Evolutionary conservation across 2,888 invertebrate genomes (phyloP).

Genomic region (Apocheima hispidaria): DNA sequence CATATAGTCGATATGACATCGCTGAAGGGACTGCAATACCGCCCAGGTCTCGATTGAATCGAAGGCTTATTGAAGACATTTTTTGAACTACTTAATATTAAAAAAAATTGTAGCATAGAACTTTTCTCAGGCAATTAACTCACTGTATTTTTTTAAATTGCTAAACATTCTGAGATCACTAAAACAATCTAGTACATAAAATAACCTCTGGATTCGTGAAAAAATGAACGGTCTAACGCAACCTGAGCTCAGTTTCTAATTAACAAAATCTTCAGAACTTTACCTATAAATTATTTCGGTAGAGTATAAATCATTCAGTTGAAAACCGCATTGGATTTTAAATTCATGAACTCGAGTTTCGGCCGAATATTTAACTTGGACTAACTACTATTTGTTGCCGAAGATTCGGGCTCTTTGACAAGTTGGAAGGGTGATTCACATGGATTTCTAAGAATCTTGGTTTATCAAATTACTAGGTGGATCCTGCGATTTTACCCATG

Average conservation of each 20-base stretch:
- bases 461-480: too few species aligned
- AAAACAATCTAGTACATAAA: neutral
- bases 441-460: too few species aligned
- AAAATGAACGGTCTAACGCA: slow-evolving; percentile 5
- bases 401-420: slow-evolving; percentile 22
- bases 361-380: slow-evolving; percentile 33
- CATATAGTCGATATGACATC: too few species aligned
- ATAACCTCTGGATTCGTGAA: neutral
- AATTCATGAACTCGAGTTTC: slow-evolving; percentile 48
- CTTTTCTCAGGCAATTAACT: too few species aligned
- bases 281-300: slow-evolving; percentile 34
- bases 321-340: slow-evolving; percentile 28
- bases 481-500: too few species aligned
- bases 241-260: slow-evolving; percentile 20
- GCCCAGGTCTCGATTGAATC: too few species aligned
- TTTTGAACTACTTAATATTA: too few species aligned
- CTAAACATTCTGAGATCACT: neutral
- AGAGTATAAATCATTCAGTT: slow-evolving; percentile 39
- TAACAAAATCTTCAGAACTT: slow-evolving; percentile 28
- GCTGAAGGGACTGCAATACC: too few species aligned
- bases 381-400: slow-evolving; percentile 34
- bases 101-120: too few species aligned
- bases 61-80: too few species aligned
- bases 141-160: too few species aligned
- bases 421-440: slow-evolving; percentile 1